Percentiles rank a stretch among this genome's conserved stretches.
phyloP scores from a whole-genome alignment of 2,888 invertebrate genomes.

The Dermolepida albohirtum region DNA sequence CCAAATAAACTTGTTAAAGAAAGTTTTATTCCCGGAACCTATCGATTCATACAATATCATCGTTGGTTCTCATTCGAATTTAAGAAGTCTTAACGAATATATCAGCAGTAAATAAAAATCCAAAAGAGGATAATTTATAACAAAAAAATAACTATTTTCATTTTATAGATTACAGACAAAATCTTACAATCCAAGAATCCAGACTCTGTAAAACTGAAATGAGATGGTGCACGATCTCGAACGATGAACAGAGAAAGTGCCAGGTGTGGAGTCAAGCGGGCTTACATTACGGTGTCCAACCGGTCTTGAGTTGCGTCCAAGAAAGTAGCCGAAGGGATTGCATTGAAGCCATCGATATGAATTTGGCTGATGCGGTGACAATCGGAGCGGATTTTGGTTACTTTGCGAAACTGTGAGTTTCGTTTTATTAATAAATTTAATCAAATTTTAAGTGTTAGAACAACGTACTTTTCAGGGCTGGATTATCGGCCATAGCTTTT shows the following conservation, averaged over 20 bases:
- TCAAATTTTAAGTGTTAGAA: neutral
- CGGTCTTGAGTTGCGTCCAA: slow-evolving; percentile 69
- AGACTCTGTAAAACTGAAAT: slow-evolving; percentile 57
- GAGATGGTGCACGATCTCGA: slow-evolving; percentile 73
- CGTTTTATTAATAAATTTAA: neutral
- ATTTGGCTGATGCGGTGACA: slow-evolving; percentile 70
- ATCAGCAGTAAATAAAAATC: neutral
- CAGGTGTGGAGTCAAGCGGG: slow-evolving; percentile 70
- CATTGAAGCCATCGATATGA: slow-evolving; percentile 65
- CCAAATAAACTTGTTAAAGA: slow-evolving; percentile 2
- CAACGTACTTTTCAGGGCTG: slow-evolving; percentile 64
- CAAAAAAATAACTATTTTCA: neutral
- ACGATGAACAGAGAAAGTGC: slow-evolving; percentile 71
- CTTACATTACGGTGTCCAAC: slow-evolving; percentile 71
- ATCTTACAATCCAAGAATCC: slow-evolving; percentile 49
- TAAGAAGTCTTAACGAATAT: neutral
- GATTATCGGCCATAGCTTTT: slow-evolving; percentile 69
- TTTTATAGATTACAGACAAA: slow-evolving; percentile 1
- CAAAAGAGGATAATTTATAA: neutral
- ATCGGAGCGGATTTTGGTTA: slow-evolving; percentile 68
- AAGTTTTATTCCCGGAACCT: slow-evolving; percentile 19
- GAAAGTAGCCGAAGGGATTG: slow-evolving; percentile 68
- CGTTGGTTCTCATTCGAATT: neutral
- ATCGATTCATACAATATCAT: slow-evolving; percentile 10
- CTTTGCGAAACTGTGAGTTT: slow-evolving; percentile 31